phyloP scores from a whole-genome alignment of 2,888 invertebrate genomes.

The Pachydiplax longipennis region DNA sequence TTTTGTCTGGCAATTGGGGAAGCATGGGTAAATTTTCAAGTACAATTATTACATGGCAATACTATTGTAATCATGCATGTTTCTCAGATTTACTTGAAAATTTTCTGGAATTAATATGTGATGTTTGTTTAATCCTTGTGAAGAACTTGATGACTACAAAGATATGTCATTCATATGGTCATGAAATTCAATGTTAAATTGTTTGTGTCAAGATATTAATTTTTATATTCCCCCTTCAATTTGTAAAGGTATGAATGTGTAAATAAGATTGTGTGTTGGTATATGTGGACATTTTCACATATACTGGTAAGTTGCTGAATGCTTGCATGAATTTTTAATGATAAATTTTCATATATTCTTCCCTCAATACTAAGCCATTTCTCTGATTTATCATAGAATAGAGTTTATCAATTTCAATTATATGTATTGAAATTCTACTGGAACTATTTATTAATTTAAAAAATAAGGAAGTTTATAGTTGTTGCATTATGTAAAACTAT shows the following conservation, averaged over 20 bases:
- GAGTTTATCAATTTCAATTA: conserved; percentile 37
- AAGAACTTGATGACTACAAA: background rate
- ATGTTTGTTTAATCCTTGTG: conserved; percentile 33
- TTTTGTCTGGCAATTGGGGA: conserved; percentile 26
- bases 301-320: conserved; percentile 29
- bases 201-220: conserved; percentile 39
- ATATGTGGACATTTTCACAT: conserved; percentile 26
- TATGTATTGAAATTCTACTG: conserved; percentile 33
- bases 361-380: conserved; percentile 35
- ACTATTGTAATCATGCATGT: conserved; percentile 44
- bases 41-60: conserved; percentile 44
- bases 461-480: conserved; percentile 26
- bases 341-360: conserved; percentile 41
- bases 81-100: conserved; percentile 42
- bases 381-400: conserved; percentile 41
- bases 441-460: conserved; percentile 24
- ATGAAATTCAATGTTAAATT: conserved; percentile 41
- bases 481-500: conserved; percentile 22
- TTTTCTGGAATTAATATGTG: conserved; percentile 28
- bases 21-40: conserved; percentile 37
- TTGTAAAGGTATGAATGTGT: conserved; percentile 33
- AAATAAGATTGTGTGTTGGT: conserved; percentile 34
- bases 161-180: conserved; percentile 19
- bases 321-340: conserved; percentile 45
- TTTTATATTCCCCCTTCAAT: conserved; percentile 41